Conservation (phyloP, 2,888 invertebrate genomes). For the Epiperipatus broadwayi region DNA sequence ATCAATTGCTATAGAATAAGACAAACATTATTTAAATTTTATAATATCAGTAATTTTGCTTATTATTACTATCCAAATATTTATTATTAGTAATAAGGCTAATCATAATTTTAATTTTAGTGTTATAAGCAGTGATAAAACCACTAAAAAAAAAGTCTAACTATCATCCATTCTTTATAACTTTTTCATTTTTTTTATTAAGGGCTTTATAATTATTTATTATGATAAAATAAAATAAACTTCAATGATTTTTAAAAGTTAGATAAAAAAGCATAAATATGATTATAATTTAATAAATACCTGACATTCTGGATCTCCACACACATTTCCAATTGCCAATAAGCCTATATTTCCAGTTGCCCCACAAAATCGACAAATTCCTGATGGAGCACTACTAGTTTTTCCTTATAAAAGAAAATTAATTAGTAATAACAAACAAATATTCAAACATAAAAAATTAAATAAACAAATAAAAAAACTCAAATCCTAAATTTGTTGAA, state of each 20-base stretch:
- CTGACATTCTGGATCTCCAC: constrained; percentile 82
- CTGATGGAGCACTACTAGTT: constrained; percentile 31
- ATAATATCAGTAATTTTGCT: no score
- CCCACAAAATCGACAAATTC: constrained; percentile 78
- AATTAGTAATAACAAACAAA: background rate
- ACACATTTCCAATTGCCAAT: constrained; percentile 76
- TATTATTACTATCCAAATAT: no score
- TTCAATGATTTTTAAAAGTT: background rate
- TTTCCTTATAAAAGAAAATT: constrained; percentile 14
- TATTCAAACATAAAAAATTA: background rate
- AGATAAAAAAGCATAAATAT: background rate
- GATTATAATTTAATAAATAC: constrained; percentile 27
- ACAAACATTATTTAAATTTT: no score
- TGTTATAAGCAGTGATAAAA: no score
- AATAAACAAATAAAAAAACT: background rate
- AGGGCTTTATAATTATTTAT: no score
- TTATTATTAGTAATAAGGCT: no score
- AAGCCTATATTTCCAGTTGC: constrained; percentile 58
- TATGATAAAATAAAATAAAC: constrained; percentile 15
- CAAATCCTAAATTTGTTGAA: constrained; percentile 13
- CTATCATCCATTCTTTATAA: no score
- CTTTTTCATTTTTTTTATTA: no score
- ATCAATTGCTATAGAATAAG: no score
- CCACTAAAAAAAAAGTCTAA: no score
- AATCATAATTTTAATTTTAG: no score